Evolutionary conservation across 2,888 invertebrate species (phyloP).

Genomic region (Parnassius orleans): DNA sequence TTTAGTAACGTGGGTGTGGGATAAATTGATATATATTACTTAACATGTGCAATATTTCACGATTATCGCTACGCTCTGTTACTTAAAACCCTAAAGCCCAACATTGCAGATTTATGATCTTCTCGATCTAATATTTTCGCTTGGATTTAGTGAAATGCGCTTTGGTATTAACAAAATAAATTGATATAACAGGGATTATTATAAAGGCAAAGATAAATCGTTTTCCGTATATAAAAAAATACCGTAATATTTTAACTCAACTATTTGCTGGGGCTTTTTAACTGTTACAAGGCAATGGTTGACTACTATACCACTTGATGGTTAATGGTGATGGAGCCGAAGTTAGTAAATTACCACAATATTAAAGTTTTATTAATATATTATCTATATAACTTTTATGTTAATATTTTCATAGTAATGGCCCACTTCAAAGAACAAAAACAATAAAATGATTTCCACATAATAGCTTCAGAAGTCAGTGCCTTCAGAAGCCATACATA

Average conservation of each 20-base stretch:
- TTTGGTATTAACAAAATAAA: background rate
- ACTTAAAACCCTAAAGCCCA: slow-evolving; percentile 1
- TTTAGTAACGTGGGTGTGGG: background rate
- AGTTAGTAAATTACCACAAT: too few species aligned
- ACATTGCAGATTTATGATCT: slow-evolving; percentile 3
- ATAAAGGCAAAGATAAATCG: background rate
- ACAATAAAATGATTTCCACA: too few species aligned
- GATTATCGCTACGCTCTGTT: background rate
- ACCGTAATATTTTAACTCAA: too few species aligned
- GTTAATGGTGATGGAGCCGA: too few species aligned
- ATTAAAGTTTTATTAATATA: too few species aligned
- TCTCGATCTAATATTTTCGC: slow-evolving; percentile 7
- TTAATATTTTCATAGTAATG: too few species aligned
- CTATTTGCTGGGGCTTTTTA: background rate
- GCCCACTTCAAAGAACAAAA: too few species aligned
- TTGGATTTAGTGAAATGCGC: slow-evolving; percentile 9
- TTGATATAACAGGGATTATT: background rate
- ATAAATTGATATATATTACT: background rate
- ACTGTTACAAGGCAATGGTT: background rate
- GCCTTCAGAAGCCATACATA: too few species aligned
- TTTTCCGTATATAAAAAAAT: background rate
- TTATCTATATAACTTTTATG: too few species aligned
- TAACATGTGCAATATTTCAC: slow-evolving; percentile 1
- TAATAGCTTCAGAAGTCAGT: too few species aligned
- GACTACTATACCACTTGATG: background rate